Evolutionary conservation across 2,888 invertebrate genomes (phyloP).

Genomic region (Polymixis lichenea): DNA sequence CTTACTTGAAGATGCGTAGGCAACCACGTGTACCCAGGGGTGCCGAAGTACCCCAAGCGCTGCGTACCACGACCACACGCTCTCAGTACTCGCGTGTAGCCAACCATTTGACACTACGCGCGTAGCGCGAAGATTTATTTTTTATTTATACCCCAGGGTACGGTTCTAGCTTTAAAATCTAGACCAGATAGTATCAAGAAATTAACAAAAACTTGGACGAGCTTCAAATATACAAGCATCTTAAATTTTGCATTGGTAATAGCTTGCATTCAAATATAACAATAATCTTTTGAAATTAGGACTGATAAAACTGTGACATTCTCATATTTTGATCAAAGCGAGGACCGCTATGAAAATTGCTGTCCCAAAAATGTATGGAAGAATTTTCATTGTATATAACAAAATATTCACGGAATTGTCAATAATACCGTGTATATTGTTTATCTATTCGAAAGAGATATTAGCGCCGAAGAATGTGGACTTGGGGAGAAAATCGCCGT

Average conservation of each 20-base stretch:
- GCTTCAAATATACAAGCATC: neutral
- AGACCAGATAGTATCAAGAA: neutral
- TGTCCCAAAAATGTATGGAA: slow-evolving; percentile 53
- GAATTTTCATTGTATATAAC: slow-evolving; percentile 49
- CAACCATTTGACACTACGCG: too few relatives aligned
- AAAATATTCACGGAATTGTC: slow-evolving; percentile 59
- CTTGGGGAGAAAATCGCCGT: slow-evolving; percentile 37
- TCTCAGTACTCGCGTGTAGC: too few relatives aligned
- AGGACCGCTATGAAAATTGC: slow-evolving; percentile 33
- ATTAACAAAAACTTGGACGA: neutral
- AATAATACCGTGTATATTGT: slow-evolving; percentile 51
- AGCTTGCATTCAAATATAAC: neutral
- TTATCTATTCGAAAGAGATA: slow-evolving; percentile 50
- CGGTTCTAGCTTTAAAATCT: neutral
- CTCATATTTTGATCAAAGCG: slow-evolving; percentile 38
- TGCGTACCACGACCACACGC: too few relatives aligned
- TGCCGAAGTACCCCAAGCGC: too few relatives aligned
- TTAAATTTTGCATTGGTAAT: neutral
- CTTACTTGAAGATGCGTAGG: too few relatives aligned
- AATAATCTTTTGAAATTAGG: slow-evolving; percentile 15
- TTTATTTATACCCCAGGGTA: too few relatives aligned
- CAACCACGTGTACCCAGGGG: too few relatives aligned
- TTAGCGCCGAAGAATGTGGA: slow-evolving; percentile 50
- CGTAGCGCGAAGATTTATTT: too few relatives aligned
- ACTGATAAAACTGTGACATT: slow-evolving; percentile 32